These are phyloP conservation scores for Monopis laevigella DNA, from an alignment of 2,888 invertebrate species.

Conservation along the genomic window DNA sequence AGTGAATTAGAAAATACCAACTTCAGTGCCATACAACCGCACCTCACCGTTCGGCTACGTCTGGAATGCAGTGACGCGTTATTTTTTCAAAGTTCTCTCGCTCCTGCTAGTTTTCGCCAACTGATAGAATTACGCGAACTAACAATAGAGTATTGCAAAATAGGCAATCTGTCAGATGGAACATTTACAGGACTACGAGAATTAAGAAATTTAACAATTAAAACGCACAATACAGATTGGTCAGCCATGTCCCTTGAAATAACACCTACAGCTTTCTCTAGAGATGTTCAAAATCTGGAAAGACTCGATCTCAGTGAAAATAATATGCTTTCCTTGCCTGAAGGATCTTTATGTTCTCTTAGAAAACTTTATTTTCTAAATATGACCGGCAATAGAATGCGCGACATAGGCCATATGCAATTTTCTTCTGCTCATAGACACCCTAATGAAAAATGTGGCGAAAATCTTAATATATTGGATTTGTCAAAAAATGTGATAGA, in stretches of 20 bases:
- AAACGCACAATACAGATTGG: slow-evolving; percentile 87
- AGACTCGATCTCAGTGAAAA: slow-evolving; percentile 81
- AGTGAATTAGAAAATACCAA: slow-evolving; percentile 84
- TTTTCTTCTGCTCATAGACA: slow-evolving; percentile 69
- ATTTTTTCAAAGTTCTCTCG: slow-evolving; percentile 82
- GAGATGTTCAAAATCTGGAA: slow-evolving; percentile 77
- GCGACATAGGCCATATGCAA: slow-evolving; percentile 78
- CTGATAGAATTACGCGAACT: slow-evolving; percentile 79
- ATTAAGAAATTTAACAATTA: slow-evolving; percentile 80
- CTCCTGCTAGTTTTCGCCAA: slow-evolving; percentile 80
- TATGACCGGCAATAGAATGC: slow-evolving; percentile 80
- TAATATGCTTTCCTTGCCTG: slow-evolving; percentile 82
- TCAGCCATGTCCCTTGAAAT: slow-evolving; percentile 82
- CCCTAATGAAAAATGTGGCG: slow-evolving; percentile 74
- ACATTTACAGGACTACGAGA: slow-evolving; percentile 84
- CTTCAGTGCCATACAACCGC: slow-evolving; percentile 84
- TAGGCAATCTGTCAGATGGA: slow-evolving; percentile 81
- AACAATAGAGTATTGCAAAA: slow-evolving; percentile 84
- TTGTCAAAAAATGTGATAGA: slow-evolving; percentile 82
- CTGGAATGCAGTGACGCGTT: slow-evolving; percentile 84
- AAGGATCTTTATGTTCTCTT: slow-evolving; percentile 79
- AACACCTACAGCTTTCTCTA: slow-evolving; percentile 76
- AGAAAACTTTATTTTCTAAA: slow-evolving; percentile 79
- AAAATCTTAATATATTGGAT: slow-evolving; percentile 75
- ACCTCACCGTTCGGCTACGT: slow-evolving; percentile 78